These are phyloP conservation scores for Phalanger gymnotis DNA, from an alignment of 2,797 vertebrate genomes.

Conservation along the genomic window DNA sequence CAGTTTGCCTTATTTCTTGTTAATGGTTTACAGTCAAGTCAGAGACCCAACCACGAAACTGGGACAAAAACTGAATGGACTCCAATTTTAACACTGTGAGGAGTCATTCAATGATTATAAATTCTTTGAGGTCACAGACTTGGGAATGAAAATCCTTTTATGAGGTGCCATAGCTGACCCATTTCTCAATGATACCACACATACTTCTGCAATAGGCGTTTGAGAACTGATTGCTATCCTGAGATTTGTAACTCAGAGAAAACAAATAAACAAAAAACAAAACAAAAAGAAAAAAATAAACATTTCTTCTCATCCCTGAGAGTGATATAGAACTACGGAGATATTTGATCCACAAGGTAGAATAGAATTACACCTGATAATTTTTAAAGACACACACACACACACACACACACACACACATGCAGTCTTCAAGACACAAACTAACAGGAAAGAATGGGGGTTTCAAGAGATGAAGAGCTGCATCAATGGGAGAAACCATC, in stretches of 20 bases:
- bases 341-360: neutral
- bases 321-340: neutral
- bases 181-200: neutral
- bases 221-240: neutral
- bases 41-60: neutral
- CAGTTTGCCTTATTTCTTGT: neutral
- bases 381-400: neutral
- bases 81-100: neutral
- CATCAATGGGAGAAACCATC: neutral
- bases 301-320: neutral
- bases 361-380: neutral
- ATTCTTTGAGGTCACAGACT: neutral
- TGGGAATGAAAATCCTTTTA: neutral
- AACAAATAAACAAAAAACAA: neutral
- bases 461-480: neutral
- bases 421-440: neutral
- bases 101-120: neutral
- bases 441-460: neutral
- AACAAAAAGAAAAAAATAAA: neutral
- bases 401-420: neutral
- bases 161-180: neutral
- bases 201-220: neutral
- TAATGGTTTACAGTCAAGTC: neutral
- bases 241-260: neutral
- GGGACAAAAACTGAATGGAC: neutral